Evolutionary conservation across 2,113 vertebrate genomes (phyloP), one percentile per base, ranked within the genome.

Genomic region (Cheilinus undulatus): DNA sequence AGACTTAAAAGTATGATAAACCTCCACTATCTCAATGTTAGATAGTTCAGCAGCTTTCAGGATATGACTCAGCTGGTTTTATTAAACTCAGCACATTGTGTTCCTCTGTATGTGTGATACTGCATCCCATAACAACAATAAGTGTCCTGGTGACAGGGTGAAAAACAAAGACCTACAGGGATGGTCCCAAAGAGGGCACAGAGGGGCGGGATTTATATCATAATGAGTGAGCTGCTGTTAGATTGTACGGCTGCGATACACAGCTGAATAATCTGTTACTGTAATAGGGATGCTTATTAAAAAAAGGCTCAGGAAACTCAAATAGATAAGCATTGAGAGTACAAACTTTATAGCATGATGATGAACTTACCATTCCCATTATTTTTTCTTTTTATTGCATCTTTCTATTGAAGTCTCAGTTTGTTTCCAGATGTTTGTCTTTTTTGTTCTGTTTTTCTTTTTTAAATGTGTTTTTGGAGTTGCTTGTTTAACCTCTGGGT

Each of bases 81-180:
- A 53, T 68, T 69, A 27, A 38, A 59, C 63, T 43, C 40, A 8
- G 7, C 3, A 19, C 40, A n/a, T 42, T 57, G 38, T 66, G 67
- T 53, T 63, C 15, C 13, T 71, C 23, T n/a, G 49, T 24, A n/a
- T 60, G 74, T 59, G 62, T 69, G 77, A 13, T 14, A 45, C 9
- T 74, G 77, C 34, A 42, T 60, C 87, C 72, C 85, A 12, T 89
- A 82, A 89, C 84, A 88, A 85, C 89, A 58, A 20, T 1, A 26
- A 72, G 66, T 32, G 73, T 73, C 83, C 48, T 79, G 85, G 85
- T 64, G 71, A 84, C 84, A 53, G 52, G 67, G 30, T 73, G 87
- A 85, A 90, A 89, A 92, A 92, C 92, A 93, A 77, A 59, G 23
- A 32, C 76, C 82, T 26, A 51, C 7, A 5, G 88, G 86, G 87